Conservation (phyloP, 2,888 invertebrate species). For the Drosophila acutilabella region DNA sequence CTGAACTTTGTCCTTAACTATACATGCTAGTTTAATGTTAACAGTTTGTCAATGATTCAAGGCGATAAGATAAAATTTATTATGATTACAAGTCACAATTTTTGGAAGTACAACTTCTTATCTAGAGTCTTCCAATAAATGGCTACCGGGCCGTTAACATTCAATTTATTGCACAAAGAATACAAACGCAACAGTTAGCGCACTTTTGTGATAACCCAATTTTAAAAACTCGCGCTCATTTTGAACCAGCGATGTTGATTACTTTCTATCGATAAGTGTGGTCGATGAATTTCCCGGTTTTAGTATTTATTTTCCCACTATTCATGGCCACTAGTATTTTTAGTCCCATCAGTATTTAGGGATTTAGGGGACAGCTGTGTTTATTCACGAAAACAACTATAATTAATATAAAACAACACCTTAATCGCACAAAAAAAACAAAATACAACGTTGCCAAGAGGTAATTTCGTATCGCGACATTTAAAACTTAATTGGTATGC, state of each 20-base stretch:
- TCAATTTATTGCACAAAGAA: not conserved
- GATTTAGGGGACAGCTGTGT: too few relatives aligned
- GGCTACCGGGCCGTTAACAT: conserved; percentile 6
- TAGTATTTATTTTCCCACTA: too few relatives aligned
- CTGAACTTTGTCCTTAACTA: conserved; percentile 35
- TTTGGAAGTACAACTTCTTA: conserved; percentile 34
- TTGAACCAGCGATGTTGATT: conserved; percentile 8
- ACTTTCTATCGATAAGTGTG: conserved; percentile 7
- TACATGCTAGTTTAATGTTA: conserved; percentile 8
- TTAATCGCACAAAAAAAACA: conserved; percentile 37
- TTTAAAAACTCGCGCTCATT: conserved; percentile 14
- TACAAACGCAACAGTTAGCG: not conserved
- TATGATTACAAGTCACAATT: conserved; percentile 18
- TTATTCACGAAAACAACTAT: conserved; percentile 47
- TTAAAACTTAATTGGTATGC: not conserved
- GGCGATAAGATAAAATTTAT: conserved; percentile 43
- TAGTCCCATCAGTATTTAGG: too few relatives aligned
- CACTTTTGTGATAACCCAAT: not conserved
- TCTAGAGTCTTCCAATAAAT: conserved; percentile 43
- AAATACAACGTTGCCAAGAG: conserved; percentile 63
- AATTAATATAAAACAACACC: conserved; percentile 36
- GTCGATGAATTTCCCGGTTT: conserved; percentile 11
- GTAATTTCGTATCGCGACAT: conserved; percentile 40
- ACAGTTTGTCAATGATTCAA: conserved; percentile 34
- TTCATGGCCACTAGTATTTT: too few relatives aligned